These are phyloP conservation scores for Eubasilissa splendida DNA, from an alignment of 2,888 invertebrate genomes.

Conservation along the genomic window DNA sequence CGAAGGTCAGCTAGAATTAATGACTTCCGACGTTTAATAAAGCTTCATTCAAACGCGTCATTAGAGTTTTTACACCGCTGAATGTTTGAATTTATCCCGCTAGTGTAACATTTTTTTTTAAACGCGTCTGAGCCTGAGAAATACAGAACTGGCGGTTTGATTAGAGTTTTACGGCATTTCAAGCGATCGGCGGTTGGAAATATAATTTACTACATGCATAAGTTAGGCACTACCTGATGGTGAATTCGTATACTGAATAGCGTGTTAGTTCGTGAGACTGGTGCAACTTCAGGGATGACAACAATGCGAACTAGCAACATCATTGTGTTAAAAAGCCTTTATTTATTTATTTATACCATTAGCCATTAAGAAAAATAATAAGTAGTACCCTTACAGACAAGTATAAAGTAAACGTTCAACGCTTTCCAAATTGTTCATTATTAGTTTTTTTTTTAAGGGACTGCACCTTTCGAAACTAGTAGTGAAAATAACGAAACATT, in stretches of 20 bases:
- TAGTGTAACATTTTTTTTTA: constrained; percentile 18
- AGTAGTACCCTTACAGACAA: no score
- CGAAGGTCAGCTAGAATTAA: constrained; percentile 37
- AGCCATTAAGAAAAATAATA: no score
- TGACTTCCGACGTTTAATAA: constrained; percentile 43
- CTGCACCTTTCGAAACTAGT: no score
- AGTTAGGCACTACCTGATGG: no score
- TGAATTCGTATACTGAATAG: no score
- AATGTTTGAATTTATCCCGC: constrained; percentile 33
- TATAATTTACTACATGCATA: no score
- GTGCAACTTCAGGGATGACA: neutral
- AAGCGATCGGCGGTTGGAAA: neutral
- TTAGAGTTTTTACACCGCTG: constrained; percentile 31
- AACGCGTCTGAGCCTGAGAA: neutral
- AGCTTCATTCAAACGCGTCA: constrained; percentile 29
- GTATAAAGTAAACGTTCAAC: no score
- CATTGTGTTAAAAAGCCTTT: no score
- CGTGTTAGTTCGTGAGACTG: neutral
- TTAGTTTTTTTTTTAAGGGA: no score
- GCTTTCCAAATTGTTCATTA: no score
- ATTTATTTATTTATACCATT: no score
- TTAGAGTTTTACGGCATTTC: constrained; percentile 19
- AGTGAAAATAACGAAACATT: no score
- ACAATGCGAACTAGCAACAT: neutral
- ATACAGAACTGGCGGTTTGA: constrained; percentile 10